A percentile compares a stretch with the other conserved stretches of the same genome.
These are phyloP conservation scores for Peromyscus attwateri DNA, from an alignment of 2,797 vertebrate species.

Conservation along the genomic window DNA sequence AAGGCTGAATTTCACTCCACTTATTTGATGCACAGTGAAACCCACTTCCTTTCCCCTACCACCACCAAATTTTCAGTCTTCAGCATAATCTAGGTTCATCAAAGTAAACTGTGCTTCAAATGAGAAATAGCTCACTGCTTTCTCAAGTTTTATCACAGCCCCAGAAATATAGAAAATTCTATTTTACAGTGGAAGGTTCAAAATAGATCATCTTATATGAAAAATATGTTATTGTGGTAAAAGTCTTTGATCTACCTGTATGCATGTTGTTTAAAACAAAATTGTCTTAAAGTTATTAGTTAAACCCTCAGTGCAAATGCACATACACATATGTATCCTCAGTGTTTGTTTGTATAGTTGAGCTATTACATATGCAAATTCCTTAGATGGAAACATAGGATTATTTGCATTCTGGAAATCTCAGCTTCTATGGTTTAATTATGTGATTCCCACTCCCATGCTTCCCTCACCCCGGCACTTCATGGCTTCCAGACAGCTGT, in stretches of 20 bases:
- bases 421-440: not conserved
- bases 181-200: not conserved
- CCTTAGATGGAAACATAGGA: not conserved
- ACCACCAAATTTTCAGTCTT: constrained; percentile 14
- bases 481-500: not conserved
- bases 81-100: not conserved
- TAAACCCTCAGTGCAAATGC: not conserved
- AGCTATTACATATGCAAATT: not conserved
- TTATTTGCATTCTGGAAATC: not conserved
- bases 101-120: not conserved
- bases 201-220: not conserved
- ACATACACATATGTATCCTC: not conserved
- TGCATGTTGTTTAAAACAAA: constrained; percentile 8
- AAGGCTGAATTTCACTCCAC: not conserved
- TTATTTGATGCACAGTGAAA: not conserved
- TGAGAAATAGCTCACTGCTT: constrained; percentile 7
- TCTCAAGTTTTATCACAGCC: not conserved
- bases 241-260: not conserved
- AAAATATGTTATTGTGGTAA: not conserved
- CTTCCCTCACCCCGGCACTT: not conserved
- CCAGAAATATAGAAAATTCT: not conserved
- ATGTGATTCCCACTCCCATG: not conserved
- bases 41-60: not conserved
- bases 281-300: not conserved
- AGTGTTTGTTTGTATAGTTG: not conserved